These are phyloP conservation scores for Piprites chloris DNA, from an alignment of 2,113 vertebrate species.

Conservation along the genomic window DNA sequence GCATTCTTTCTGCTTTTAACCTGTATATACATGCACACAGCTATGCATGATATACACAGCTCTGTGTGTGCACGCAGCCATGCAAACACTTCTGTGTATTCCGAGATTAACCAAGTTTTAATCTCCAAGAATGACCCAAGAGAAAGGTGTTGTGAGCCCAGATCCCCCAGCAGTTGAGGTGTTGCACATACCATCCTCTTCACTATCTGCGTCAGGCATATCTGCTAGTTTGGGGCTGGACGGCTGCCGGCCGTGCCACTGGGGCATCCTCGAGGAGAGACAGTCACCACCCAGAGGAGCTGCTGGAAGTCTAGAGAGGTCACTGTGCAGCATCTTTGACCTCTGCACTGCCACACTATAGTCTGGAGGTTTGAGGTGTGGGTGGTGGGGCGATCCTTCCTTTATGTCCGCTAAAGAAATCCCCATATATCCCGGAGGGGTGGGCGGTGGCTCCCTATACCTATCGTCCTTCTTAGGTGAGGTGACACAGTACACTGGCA, in stretches of 20 bases:
- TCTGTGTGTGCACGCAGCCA: not conserved
- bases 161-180: constrained; percentile 17
- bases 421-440: constrained; percentile 96
- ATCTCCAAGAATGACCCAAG: not conserved
- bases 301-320: constrained; percentile 73
- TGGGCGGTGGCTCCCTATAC: constrained; percentile 94
- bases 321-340: constrained; percentile 88
- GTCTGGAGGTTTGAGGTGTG: constrained; percentile 90
- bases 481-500: constrained; percentile 97
- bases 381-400: constrained; percentile 79
- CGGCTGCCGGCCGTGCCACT: constrained; percentile 69
- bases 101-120: not conserved
- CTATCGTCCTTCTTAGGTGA: constrained; percentile 94
- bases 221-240: constrained; percentile 66
- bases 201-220: constrained; percentile 80
- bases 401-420: constrained; percentile 90
- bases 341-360: constrained; percentile 97
- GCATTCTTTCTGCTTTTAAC: not conserved
- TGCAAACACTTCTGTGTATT: fast-evolving
- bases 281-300: constrained; percentile 69
- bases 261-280: constrained; percentile 78
- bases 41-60: not conserved
- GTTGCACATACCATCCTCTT: constrained; percentile 88
- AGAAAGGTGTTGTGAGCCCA: not conserved
- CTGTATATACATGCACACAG: not conserved